A percentile compares a stretch with the other conserved stretches of the same genome.
Conservation (phyloP, 2,113 vertebrate species). For the Ptilonorhynchus violaceus region DNA sequence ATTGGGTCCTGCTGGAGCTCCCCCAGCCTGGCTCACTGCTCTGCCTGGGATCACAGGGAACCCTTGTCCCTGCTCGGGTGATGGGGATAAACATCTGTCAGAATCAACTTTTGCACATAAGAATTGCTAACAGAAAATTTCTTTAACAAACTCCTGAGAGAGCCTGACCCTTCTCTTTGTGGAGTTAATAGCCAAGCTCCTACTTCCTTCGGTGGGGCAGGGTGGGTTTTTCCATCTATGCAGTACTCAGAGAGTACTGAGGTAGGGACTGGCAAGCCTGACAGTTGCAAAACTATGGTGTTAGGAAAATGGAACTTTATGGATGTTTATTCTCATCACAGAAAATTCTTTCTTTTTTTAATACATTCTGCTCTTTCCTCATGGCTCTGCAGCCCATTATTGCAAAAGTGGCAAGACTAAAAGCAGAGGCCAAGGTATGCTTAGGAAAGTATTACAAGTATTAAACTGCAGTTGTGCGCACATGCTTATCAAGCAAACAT, state of each 20-base stretch:
- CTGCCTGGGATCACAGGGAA: rapidly evolving
- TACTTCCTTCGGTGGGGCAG: not conserved
- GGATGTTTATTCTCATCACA: not conserved
- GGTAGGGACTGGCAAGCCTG: not conserved
- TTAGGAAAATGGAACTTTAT: not conserved
- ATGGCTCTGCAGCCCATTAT: not conserved
- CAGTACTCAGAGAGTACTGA: not conserved
- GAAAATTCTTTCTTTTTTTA: not conserved
- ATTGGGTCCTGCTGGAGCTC: not conserved
- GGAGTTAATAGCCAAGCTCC: not conserved
- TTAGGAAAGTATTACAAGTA: not conserved
- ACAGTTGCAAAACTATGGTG: not conserved
- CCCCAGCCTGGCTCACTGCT: not conserved
- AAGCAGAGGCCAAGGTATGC: not conserved
- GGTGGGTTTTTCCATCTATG: not conserved
- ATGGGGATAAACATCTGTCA: rapidly evolving
- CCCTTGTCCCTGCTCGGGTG: not conserved
- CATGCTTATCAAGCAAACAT: not conserved
- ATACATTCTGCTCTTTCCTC: not conserved
- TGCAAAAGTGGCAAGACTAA: not conserved
- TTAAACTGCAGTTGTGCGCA: not conserved
- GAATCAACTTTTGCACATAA: not conserved
- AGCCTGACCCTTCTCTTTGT: not conserved
- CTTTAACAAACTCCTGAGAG: not conserved
- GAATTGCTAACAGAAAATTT: not conserved